Evolutionary conservation across 2,888 invertebrate genomes (phyloP), one percentile per base, ranked within the genome.

Genomic region (Iphiclides podalirius): DNA sequence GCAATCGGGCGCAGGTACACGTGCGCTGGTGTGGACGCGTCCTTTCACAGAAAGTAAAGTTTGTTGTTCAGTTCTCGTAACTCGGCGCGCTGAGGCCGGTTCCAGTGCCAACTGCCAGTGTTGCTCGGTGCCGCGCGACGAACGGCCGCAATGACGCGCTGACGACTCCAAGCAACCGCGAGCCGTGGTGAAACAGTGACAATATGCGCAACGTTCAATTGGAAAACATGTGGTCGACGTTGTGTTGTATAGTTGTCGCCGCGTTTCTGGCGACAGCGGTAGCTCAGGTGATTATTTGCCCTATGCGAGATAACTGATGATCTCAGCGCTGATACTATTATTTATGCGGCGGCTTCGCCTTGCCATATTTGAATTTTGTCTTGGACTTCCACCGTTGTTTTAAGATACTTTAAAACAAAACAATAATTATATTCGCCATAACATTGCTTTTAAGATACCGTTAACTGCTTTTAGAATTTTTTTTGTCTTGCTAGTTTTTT

Each of bases 11-110:
- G n/a, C n/a, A n/a, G n/a, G n/a, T n/a, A n/a, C n/a, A 51, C 53
- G 47, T 52, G 43, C 53, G 40, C 44, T 49, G 47, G 52, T 83
- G 78, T 86, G 76, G 66, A 75, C 80, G 59, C 76, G 54, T 60
- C 78, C 79, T 66, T 60, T 66, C 64, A 66, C 86, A 66, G 82
- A 87, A 86, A 85, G 83, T 86, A 83, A 84, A 84, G 75, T 81
- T 79, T 71, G 77, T 80, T 73, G 72, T 74, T 70, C 67, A 66
- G 59, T 55, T 57, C 61, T 62, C 62, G 63, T 64, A 63, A 64
- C 64, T 58, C 64, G 42, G 60, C 57, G 57, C 52, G 39, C n/a
- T n/a, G n/a, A n/a, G n/a, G n/a, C n/a, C n/a, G n/a, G n/a, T n/a
- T n/a, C n/a, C n/a, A n/a, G n/a, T n/a, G n/a, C 44, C 34, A 39